A percentile compares a stretch with the other conserved stretches of the same genome.
Evolutionary conservation across 2,888 invertebrate genomes (phyloP).

Genomic region (Hedya salicella): DNA sequence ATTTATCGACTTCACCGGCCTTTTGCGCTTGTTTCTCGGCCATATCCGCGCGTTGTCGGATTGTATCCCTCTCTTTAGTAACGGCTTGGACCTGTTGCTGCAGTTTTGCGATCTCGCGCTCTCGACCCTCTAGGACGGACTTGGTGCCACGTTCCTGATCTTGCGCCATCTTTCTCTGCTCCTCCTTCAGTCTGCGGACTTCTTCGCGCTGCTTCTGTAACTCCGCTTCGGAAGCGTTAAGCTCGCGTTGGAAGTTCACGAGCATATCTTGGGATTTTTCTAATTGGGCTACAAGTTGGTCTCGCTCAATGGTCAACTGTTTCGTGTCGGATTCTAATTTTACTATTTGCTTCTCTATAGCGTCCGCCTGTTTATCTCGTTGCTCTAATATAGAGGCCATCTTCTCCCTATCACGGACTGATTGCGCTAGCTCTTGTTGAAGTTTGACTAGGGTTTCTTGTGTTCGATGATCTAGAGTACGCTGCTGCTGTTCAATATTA

Average conservation of each 20-base stretch:
- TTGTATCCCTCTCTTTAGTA: slow-evolving; percentile 87
- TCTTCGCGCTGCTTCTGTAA: slow-evolving; percentile 92
- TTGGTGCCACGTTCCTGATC: slow-evolving; percentile 89
- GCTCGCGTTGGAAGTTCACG: slow-evolving; percentile 96
- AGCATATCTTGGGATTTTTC: slow-evolving; percentile 97
- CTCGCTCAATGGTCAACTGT: slow-evolving; percentile 93
- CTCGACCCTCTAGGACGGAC: slow-evolving; percentile 88
- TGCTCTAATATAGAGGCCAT: slow-evolving; percentile 91
- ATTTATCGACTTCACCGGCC: slow-evolving; percentile 91
- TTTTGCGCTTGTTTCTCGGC: slow-evolving; percentile 91
- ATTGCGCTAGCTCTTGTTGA: slow-evolving; percentile 90
- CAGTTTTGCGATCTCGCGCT: slow-evolving; percentile 88
- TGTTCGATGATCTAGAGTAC: slow-evolving; percentile 87
- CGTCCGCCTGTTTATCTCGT: slow-evolving; percentile 91
- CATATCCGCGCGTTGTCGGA: slow-evolving; percentile 88
- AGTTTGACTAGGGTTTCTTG: slow-evolving; percentile 90
- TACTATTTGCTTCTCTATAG: slow-evolving; percentile 93
- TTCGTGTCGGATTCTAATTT: slow-evolving; percentile 94
- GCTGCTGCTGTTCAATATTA: slow-evolving; percentile 87
- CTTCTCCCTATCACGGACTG: slow-evolving; percentile 90
- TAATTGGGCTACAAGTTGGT: slow-evolving; percentile 94
- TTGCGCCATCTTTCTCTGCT: slow-evolving; percentile 89
- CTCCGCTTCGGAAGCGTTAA: slow-evolving; percentile 93
- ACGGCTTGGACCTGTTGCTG: slow-evolving; percentile 88
- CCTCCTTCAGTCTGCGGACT: slow-evolving; percentile 89